Percentiles rank a stretch among this genome's conserved stretches.
Evolutionary conservation across 2,888 invertebrate species (phyloP).

Genomic region (Pandemis corylana): DNA sequence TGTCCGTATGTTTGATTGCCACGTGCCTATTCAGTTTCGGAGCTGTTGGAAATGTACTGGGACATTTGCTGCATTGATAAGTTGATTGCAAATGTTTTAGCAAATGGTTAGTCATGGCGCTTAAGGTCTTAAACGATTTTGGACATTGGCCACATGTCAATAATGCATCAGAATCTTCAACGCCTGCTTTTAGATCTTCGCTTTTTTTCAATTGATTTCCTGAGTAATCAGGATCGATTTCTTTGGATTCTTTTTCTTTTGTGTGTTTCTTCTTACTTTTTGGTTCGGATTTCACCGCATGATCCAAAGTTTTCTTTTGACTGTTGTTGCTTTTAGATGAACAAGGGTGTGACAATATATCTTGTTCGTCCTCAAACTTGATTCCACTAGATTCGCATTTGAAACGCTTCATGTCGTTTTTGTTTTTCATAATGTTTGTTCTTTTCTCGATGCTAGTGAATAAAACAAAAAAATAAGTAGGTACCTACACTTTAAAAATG

Average conservation of each 20-base stretch:
- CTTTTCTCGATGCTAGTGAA: neutral
- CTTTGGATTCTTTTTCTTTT: neutral
- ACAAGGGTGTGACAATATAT: no score
- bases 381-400: no score
- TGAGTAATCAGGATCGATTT: neutral
- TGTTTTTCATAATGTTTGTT: neutral
- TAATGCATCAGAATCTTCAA: neutral
- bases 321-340: neutral
- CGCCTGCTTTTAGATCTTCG: neutral
- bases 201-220: neutral
- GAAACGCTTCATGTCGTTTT: neutral
- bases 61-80: neutral
- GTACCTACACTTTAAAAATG: no score
- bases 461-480: neutral
- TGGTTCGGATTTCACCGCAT: neutral
- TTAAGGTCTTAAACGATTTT: neutral
- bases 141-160: constrained; percentile 13
- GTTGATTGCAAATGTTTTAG: neutral
- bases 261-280: neutral
- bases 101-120: neutral
- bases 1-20: neutral
- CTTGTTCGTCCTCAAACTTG: no score
- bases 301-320: neutral
- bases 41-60: neutral
- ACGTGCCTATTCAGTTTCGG: neutral